phyloP scores from a whole-genome alignment of 2,888 invertebrate species.

The Isotomurus palustris region DNA sequence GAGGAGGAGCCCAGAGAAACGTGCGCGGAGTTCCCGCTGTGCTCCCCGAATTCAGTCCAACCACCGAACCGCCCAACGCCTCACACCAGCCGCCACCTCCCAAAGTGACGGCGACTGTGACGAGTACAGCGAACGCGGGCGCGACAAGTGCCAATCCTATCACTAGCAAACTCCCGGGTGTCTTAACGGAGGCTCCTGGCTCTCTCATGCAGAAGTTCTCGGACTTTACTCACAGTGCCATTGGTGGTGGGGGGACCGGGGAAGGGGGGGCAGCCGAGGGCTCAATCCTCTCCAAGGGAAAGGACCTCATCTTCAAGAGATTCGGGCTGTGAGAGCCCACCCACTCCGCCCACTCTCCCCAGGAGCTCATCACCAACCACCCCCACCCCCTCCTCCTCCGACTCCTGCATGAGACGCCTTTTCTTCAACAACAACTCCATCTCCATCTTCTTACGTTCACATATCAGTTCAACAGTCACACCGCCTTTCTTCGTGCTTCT shows the following conservation, averaged over 20 bases:
- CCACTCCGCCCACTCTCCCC: too few relatives aligned
- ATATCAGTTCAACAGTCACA: too few relatives aligned
- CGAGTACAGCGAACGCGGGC: constrained; percentile 27
- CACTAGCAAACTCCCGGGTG: constrained; percentile 44
- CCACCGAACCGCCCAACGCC: constrained; percentile 34
- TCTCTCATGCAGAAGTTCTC: constrained; percentile 85
- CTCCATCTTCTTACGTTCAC: too few relatives aligned
- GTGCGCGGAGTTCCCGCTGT: constrained; percentile 54
- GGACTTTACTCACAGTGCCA: constrained; percentile 63
- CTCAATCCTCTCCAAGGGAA: constrained; percentile 85
- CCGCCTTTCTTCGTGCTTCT: too few relatives aligned
- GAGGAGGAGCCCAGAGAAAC: constrained; percentile 47
- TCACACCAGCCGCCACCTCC: constrained; percentile 30
- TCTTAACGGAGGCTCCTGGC: constrained; percentile 51
- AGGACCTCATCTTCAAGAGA: constrained; percentile 90
- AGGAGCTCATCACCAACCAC: too few relatives aligned
- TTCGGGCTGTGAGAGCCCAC: constrained; percentile 77
- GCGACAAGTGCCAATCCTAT: constrained; percentile 43
- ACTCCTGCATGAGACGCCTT: too few relatives aligned
- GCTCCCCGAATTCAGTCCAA: constrained; percentile 51
- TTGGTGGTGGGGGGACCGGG: constrained; percentile 48
- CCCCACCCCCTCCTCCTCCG: too few relatives aligned
- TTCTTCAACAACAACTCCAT: too few relatives aligned
- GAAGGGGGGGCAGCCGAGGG: constrained; percentile 71
- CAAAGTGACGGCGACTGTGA: constrained; percentile 24